Evolutionary conservation across 2,797 vertebrate species (phyloP).

Genomic region (Danio aesculapii): DNA sequence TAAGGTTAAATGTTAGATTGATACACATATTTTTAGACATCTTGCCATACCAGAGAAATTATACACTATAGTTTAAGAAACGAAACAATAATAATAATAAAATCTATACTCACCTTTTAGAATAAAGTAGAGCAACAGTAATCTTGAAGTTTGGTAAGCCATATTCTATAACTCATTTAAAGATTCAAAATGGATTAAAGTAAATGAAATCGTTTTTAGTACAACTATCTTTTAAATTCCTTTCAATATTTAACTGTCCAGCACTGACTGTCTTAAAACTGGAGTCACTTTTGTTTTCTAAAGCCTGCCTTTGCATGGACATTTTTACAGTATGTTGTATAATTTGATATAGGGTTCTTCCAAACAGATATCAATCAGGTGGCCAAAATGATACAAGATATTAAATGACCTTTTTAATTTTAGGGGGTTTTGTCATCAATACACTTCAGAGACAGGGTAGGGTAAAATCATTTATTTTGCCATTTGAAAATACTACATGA

Average conservation of each 20-base stretch:
- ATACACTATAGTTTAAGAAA: neutral
- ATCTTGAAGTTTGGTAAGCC: constrained; percentile 19
- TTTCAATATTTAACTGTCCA: neutral
- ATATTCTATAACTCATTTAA: neutral
- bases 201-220: neutral
- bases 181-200: neutral
- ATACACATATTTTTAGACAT: neutral
- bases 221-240: neutral
- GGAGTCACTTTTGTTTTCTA: constrained; percentile 46
- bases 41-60: neutral
- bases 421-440: neutral
- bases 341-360: constrained; percentile 50
- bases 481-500: neutral
- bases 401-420: constrained; percentile 27
- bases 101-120: constrained; percentile 41
- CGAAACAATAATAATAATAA: neutral
- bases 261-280: neutral
- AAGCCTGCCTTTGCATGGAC: constrained; percentile 26
- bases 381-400: constrained; percentile 1
- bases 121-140: constrained; percentile 18
- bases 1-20: too few relatives aligned
- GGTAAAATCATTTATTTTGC: neutral
- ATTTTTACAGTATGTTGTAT: constrained; percentile 8
- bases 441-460: neutral
- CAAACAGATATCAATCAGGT: neutral